A percentile compares a stretch with the other conserved stretches of the same genome.
Conservation (phyloP, 2,797 vertebrate genomes). For the Ispidina lecontei region DNA sequence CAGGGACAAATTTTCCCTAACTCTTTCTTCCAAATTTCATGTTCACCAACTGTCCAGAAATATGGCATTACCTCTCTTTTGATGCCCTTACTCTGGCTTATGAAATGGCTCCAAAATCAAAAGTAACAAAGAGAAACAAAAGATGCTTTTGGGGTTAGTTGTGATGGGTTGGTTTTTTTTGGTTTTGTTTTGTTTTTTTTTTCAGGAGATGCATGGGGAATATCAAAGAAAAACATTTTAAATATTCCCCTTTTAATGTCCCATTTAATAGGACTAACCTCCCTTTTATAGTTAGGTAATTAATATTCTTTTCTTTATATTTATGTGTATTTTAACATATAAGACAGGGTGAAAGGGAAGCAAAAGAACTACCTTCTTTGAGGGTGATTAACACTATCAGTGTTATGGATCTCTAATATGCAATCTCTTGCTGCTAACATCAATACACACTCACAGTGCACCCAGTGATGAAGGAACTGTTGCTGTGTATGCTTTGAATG, state of each 20-base stretch:
- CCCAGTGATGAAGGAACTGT: slow-evolving; percentile 44
- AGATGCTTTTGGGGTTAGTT: background rate
- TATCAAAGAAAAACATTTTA: slow-evolving; percentile 4
- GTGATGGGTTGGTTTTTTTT: background rate
- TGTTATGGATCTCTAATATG: background rate
- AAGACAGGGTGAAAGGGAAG: slow-evolving; percentile 2
- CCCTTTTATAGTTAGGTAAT: background rate
- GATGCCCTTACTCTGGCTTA: background rate
- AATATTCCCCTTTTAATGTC: background rate
- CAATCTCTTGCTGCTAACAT: slow-evolving; percentile 57
- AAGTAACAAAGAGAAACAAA: background rate
- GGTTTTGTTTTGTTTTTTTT: background rate
- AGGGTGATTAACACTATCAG: background rate
- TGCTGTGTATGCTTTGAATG: slow-evolving; percentile 58
- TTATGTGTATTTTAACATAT: background rate
- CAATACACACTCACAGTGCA: slow-evolving; percentile 33
- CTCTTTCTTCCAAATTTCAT: slow-evolving; percentile 10
- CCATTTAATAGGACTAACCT: background rate
- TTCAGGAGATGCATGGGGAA: background rate
- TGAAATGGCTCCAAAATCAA: background rate
- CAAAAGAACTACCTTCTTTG: background rate
- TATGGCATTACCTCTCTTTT: background rate
- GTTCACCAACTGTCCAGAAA: slow-evolving; percentile 29
- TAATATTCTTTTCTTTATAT: background rate
- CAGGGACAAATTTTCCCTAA: slow-evolving; percentile 29